phyloP scores from a whole-genome alignment of 2,888 invertebrate species.

The Cerastis rubricosa region DNA sequence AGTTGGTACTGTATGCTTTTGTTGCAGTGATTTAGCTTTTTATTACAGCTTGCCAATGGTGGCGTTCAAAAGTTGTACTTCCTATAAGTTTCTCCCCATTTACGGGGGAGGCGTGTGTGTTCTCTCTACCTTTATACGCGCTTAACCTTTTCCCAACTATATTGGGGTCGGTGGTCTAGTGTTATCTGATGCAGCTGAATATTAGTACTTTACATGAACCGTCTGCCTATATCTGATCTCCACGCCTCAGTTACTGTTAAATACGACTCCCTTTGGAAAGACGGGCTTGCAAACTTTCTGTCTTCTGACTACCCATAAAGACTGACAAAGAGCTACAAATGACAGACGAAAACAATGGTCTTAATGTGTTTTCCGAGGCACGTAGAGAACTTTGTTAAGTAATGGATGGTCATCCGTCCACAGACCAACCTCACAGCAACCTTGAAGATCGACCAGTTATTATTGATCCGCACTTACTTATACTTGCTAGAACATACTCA shows the following conservation, averaged over 20 bases:
- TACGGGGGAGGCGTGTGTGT: not conserved
- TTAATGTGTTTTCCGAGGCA: not conserved
- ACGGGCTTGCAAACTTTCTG: not conserved
- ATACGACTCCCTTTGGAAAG: not conserved
- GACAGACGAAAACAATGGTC: not conserved
- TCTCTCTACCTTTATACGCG: not conserved
- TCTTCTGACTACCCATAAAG: not conserved
- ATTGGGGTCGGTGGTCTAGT: not conserved
- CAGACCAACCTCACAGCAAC: not conserved
- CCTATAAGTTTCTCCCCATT: not conserved
- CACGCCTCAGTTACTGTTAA: not conserved
- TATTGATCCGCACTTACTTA: not conserved
- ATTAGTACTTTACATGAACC: not conserved
- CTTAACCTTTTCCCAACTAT: not conserved
- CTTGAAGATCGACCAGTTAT: not conserved
- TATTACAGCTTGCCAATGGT: not conserved
- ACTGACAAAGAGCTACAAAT: not conserved
- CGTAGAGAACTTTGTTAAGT: not conserved
- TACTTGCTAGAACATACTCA: not conserved
- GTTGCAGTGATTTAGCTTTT: not conserved
- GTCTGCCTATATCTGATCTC: not conserved
- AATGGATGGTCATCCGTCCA: not conserved
- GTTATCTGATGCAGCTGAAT: not conserved
- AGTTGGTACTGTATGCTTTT: not conserved
- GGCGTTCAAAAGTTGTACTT: not conserved